Evolutionary conservation across 2,888 invertebrate genomes (phyloP), one percentile per base, ranked within the genome.

Genomic region (Linhomoeus sp.): DNA sequence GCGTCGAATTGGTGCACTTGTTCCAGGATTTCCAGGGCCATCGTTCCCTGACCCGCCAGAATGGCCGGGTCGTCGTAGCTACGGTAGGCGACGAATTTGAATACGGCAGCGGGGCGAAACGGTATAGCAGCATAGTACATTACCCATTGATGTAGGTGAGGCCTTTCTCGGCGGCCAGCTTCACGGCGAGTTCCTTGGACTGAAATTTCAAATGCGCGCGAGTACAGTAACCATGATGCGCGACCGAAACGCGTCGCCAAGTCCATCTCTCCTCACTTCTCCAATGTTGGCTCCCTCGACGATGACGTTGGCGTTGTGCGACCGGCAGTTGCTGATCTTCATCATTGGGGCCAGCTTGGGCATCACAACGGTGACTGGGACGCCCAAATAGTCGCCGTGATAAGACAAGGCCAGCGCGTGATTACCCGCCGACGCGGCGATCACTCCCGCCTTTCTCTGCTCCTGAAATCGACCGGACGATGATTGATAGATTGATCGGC

Each of bases 21-120:
- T 59, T 88, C 86, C 24, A 85, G 66, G 49, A 90, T 86, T 70
- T 90, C 90, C 57, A 92, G 69, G 0, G 86, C 90, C 60, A 87
- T 75, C 0, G 90, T 90, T 14, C 90, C 90, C 66, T 88, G 88
- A 0, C 90, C 90, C 1, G 88, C 84, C 73, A 90, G 79, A 52
- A 90, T 85, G 64, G 87, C 78, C 0, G 88, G 88, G 66, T 90
- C 86, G 66, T 92, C 90, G 62, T 88, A 90, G 2, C 84, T 83
- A 61, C 85, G n/a, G n/a, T n/a, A n/a, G n/a, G n/a, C n/a, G n/a
- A n/a, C n/a, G n/a, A n/a, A n/a, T n/a, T n/a, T n/a, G n/a, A n/a
- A n/a, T n/a, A n/a, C n/a, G n/a, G n/a, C n/a, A n/a, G n/a, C n/a
- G n/a, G n/a, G n/a, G n/a, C n/a, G n/a, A n/a, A n/a, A n/a, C n/a